These are phyloP conservation scores for Semnornis frantzii DNA, from an alignment of 2,113 vertebrate species.

Conservation along the genomic window DNA sequence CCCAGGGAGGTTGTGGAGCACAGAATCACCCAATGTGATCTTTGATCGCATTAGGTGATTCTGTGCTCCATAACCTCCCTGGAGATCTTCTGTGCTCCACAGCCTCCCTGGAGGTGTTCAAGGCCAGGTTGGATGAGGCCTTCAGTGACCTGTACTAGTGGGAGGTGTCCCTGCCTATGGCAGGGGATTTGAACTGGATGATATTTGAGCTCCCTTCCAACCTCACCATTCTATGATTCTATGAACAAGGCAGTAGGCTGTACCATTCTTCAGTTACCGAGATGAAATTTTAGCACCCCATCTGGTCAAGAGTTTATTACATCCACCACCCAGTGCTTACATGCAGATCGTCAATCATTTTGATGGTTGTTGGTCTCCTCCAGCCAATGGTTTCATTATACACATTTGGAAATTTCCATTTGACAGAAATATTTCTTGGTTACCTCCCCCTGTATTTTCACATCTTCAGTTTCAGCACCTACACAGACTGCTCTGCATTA, in stretches of 20 bases:
- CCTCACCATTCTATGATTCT: too few relatives aligned
- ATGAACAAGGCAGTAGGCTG: background rate
- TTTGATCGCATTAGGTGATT: too few relatives aligned
- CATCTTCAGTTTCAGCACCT: conserved; percentile 17
- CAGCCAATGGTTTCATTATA: background rate
- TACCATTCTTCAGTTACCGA: background rate
- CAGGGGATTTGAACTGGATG: too few relatives aligned
- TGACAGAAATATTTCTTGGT: conserved; percentile 25
- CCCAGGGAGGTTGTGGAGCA: too few relatives aligned
- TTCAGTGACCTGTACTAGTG: too few relatives aligned
- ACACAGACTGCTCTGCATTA: background rate
- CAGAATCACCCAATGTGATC: too few relatives aligned
- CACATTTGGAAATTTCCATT: background rate
- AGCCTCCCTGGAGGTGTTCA: too few relatives aligned
- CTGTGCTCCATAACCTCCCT: too few relatives aligned
- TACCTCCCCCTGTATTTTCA: background rate
- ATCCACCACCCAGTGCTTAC: background rate
- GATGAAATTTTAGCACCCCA: background rate
- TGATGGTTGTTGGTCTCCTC: background rate
- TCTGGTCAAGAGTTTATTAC: conserved; percentile 6
- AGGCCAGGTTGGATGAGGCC: too few relatives aligned
- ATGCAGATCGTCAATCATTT: background rate
- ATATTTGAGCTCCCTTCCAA: too few relatives aligned
- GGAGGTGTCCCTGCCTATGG: too few relatives aligned
- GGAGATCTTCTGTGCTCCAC: too few relatives aligned